Evolutionary conservation across 2,888 invertebrate genomes (phyloP).

Genomic region (Anagyrus pseudococci): DNA sequence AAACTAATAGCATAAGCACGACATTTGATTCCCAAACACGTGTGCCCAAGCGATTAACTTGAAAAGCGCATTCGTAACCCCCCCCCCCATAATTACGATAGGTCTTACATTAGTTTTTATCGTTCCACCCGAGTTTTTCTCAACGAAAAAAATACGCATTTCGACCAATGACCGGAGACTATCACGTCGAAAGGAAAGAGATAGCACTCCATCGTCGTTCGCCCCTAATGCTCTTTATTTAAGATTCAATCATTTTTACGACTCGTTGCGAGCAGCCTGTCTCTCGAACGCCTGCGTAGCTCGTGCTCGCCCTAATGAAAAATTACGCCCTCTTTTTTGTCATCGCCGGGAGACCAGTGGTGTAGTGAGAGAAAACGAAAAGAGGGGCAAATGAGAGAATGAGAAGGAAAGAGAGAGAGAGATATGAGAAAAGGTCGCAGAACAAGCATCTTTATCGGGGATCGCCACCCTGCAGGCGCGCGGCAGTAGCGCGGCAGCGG

Average conservation of each 20-base stretch:
- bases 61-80: too few species aligned
- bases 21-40: too few species aligned
- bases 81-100: too few species aligned
- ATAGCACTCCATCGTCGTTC: conserved; percentile 14
- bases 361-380: neutral
- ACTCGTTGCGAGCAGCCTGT: conserved; percentile 7
- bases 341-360: conserved; percentile 22
- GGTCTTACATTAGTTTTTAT: too few species aligned
- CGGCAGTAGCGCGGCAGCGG: too few species aligned
- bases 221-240: conserved; percentile 30
- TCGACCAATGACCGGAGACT: conserved; percentile 20
- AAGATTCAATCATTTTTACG: conserved; percentile 39
- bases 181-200: conserved; percentile 12
- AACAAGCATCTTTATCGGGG: conserved; percentile 28
- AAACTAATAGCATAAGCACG: too few species aligned
- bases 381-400: too few species aligned
- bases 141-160: conserved; percentile 1
- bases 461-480: conserved; percentile 16
- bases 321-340: conserved; percentile 35
- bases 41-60: too few species aligned
- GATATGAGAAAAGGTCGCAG: too few species aligned
- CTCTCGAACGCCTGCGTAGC: neutral
- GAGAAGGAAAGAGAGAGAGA: too few species aligned
- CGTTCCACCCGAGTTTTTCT: too few species aligned
- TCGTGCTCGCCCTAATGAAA: conserved; percentile 29